phyloP scores from a whole-genome alignment of 2,888 invertebrate species.

The Gandaritis pyraliata region DNA sequence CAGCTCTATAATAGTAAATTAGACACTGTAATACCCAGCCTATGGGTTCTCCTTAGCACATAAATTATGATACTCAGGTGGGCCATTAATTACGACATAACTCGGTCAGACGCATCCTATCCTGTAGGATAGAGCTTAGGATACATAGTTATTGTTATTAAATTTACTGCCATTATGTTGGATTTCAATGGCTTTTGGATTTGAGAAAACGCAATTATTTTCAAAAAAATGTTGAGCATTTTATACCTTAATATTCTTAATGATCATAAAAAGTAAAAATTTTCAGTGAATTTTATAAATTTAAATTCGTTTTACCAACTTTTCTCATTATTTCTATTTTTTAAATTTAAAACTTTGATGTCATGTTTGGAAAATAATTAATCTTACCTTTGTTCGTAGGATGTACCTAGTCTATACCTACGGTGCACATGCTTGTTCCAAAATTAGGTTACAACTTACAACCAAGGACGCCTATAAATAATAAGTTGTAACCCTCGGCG shows the following conservation, averaged over 20 bases:
- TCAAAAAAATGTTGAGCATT: no score
- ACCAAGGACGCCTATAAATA: conserved; percentile 77
- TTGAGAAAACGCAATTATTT: no score
- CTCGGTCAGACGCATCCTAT: conserved; percentile 54
- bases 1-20: conserved; percentile 13
- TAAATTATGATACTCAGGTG: conserved; percentile 35
- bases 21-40: conserved; percentile 1
- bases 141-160: neutral
- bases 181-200: neutral
- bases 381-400: no score
- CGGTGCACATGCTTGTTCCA: conserved; percentile 9
- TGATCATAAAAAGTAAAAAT: no score
- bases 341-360: no score
- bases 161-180: neutral
- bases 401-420: conserved; percentile 6
- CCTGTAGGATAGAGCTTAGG: conserved; percentile 14
- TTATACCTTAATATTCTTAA: no score
- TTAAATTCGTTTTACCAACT: no score
- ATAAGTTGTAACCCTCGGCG: conserved; percentile 61
- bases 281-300: no score
- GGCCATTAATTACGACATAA: conserved; percentile 42
- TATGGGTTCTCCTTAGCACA: conserved; percentile 22
- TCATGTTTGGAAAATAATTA: no score
- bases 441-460: conserved; percentile 60
- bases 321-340: no score